phyloP scores from a whole-genome alignment of 2,797 vertebrate genomes.

The Phyllotis vaccarum region DNA sequence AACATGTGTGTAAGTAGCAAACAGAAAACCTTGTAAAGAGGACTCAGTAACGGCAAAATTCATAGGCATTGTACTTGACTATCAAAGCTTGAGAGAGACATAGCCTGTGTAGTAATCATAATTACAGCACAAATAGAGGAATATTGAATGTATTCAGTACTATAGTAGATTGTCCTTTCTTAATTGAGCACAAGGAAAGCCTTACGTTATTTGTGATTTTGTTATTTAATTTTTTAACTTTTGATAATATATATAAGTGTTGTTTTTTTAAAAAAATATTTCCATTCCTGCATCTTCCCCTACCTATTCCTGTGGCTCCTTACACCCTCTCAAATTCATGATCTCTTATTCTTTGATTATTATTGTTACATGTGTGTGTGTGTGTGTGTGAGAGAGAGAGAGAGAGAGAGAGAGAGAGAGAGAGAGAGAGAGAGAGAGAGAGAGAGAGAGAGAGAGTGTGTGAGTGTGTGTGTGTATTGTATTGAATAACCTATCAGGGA shows the following conservation, averaged over 20 bases:
- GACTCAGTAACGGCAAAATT: neutral
- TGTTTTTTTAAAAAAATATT: too few species aligned
- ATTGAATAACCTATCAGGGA: neutral
- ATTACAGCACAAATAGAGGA: neutral
- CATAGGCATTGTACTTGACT: neutral
- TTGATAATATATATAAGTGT: neutral
- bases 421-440: too few species aligned
- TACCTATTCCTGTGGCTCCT: neutral
- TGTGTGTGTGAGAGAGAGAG: too few species aligned
- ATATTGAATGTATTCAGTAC: neutral
- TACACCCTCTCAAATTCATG: neutral
- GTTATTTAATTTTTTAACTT: neutral
- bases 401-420: too few species aligned
- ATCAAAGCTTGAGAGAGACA: neutral
- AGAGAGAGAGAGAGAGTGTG: too few species aligned
- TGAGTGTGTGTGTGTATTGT: too few species aligned
- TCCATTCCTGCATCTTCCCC: too few species aligned
- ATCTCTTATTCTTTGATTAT: neutral
- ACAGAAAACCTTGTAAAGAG: neutral
- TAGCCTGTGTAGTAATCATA: neutral
- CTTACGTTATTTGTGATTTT: neutral
- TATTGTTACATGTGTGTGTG: neutral
- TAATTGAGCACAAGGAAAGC: neutral
- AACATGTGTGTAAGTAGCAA: neutral
- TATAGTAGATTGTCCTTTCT: neutral